Percentiles rank a stretch among this genome's conserved stretches.
Evolutionary conservation across 2,113 vertebrate species (phyloP).

Genomic region (Rhineura floridana): DNA sequence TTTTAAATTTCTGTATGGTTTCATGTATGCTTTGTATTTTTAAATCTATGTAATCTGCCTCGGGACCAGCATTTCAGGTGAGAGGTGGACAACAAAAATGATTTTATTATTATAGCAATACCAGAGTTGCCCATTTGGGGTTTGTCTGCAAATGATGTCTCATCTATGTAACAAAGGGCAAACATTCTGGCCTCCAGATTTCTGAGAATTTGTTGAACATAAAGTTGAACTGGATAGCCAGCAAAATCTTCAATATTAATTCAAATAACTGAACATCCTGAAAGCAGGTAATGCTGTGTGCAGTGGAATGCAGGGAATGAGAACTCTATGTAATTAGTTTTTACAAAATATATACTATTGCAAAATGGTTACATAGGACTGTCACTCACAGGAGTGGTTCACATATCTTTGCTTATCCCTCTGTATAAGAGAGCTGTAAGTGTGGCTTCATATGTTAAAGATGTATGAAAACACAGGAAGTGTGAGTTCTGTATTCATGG

Average conservation of each 20-base stretch:
- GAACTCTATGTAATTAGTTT: neutral
- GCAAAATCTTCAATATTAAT: neutral
- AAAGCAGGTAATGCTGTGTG: neutral
- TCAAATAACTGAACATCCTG: neutral
- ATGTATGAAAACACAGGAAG: neutral
- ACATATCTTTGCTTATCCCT: neutral
- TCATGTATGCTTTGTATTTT: too few species aligned
- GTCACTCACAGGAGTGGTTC: too few species aligned
- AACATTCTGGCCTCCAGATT: neutral
- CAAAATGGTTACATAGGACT: too few species aligned
- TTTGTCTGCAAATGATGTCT: neutral
- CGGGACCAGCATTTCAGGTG: too few species aligned
- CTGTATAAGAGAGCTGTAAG: neutral
- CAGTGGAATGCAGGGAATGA: neutral
- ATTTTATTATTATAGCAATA: too few species aligned
- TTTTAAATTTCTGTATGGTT: too few species aligned
- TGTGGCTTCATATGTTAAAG: neutral
- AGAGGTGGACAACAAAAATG: too few species aligned
- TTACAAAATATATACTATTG: too few species aligned
- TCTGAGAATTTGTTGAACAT: neutral
- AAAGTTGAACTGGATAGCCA: neutral
- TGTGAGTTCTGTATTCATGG: too few species aligned
- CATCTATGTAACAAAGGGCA: neutral
- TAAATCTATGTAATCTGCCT: too few species aligned
- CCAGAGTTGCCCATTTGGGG: neutral